These are phyloP conservation scores for Cynodonichthys magdalenae DNA, from an alignment of 2,797 vertebrate species.

Conservation along the genomic window DNA sequence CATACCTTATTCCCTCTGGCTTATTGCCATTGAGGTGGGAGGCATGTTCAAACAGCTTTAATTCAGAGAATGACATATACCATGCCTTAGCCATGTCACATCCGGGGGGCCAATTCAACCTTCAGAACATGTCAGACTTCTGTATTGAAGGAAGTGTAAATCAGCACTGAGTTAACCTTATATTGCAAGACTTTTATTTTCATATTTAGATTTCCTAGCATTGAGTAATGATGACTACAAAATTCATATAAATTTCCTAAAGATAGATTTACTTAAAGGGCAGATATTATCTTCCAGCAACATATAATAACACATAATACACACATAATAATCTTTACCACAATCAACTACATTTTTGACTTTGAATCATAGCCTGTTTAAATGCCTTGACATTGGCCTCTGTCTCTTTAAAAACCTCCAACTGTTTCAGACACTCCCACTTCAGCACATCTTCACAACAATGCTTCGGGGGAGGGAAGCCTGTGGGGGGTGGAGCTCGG, in stretches of 20 bases:
- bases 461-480: too few species aligned
- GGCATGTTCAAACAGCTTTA: conserved; percentile 66
- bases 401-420: too few species aligned
- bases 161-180: conserved; percentile 37
- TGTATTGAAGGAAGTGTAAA: conserved; percentile 53
- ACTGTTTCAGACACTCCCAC: too few species aligned
- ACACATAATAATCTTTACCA: too few species aligned
- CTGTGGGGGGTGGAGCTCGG: too few species aligned
- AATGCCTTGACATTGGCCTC: too few species aligned
- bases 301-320: too few species aligned
- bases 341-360: too few species aligned
- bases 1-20: conserved; percentile 62
- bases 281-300: too few species aligned
- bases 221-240: conserved; percentile 6
- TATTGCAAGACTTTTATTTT: conserved; percentile 13
- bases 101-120: conserved; percentile 58
- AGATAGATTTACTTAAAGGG: conserved; percentile 3
- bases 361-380: too few species aligned
- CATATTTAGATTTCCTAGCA: conserved; percentile 14
- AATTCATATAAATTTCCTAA: background rate
- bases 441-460: too few species aligned
- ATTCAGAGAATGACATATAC: conserved; percentile 69
- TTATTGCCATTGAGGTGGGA: conserved; percentile 56
- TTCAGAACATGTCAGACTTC: conserved; percentile 60
- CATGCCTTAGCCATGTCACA: conserved; percentile 47